Base-by-base conservation (phyloP, 1,140 invertebrate genomes). In the Oryctes rhinoceros region DNA sequence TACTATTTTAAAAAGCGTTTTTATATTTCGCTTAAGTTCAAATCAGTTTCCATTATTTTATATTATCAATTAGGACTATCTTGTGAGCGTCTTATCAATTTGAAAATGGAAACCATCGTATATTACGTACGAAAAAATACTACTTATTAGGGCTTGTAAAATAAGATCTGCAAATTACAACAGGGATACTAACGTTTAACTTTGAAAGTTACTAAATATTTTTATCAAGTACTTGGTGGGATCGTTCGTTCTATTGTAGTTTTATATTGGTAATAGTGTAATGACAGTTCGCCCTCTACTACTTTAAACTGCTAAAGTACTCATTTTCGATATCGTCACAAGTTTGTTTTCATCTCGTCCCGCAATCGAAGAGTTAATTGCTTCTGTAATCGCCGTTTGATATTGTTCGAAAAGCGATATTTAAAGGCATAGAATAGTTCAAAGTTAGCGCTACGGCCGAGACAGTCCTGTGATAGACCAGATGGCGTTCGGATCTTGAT, bases 401-500 rank as follows among this genome's bases (percentile, higher is more conserved):
- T 24, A 30, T 35, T 9, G 65, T 71, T 0, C 1, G 15, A n/a
- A 44, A 62, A n/a, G 53, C 20, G 20, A 6, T 62, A 35, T 71
- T 71, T 24, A 0, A 30, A 7, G 1, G 24, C 3, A 71, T 15
- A 71, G n/a, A 7, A 59, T 15, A 71, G 20, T 71, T 71, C 35
- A 37, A 71, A 71, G 65, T 71, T 71, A 71, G 65, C 65, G 65
- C 65, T 71, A 15, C 24, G 35, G 11, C 35, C 3, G 65, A 10
- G 65, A 59, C 53, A n/a, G 67, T 74, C 13, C 67, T 5, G 30
- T 13, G 24, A 24, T 74, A 6, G 47, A 39, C 37, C 39, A 78
- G 77, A 59, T 78, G 77, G 77, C 77, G 77, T 37, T 59, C 47
- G 39, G 49, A 24, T 78, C 77, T 78, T 78, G 77, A 78, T 78